These are phyloP conservation scores for Pemphredon lugubris DNA, from an alignment of 2,888 invertebrate genomes.

Conservation along the genomic window DNA sequence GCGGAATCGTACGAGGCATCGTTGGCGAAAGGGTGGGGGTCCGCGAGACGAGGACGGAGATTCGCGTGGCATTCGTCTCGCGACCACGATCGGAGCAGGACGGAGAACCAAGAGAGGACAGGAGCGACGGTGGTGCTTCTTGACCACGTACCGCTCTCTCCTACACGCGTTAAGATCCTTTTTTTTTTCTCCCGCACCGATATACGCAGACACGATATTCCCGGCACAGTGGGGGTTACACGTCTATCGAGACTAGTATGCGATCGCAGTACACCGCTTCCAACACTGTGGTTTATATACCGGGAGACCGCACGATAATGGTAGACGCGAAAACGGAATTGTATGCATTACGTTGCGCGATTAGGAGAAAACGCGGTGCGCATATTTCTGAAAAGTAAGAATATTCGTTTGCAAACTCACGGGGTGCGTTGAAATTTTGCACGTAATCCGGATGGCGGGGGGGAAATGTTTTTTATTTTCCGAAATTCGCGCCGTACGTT, in stretches of 20 bases:
- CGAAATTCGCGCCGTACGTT: too few species aligned
- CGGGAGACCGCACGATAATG: neutral
- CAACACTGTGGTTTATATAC: constrained; percentile 7
- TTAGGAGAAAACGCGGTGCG: neutral
- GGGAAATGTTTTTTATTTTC: too few species aligned
- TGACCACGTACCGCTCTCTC: constrained; percentile 31
- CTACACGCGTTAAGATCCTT: constrained; percentile 36
- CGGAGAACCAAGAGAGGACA: constrained; percentile 42
- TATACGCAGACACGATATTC: constrained; percentile 10
- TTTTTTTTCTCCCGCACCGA: constrained; percentile 21
- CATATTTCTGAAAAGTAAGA: too few species aligned
- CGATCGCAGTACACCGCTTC: constrained; percentile 5
- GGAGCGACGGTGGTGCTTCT: constrained; percentile 29
- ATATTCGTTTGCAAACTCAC: too few species aligned
- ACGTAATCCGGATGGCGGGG: too few species aligned
- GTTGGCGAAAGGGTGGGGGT: constrained; percentile 50
- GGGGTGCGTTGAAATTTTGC: too few species aligned
- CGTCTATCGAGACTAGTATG: neutral
- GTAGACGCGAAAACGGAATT: neutral
- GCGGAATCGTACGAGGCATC: constrained; percentile 44
- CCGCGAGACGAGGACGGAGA: constrained; percentile 68
- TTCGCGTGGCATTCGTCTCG: constrained; percentile 61
- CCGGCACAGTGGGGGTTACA: constrained; percentile 11
- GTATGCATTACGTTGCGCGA: neutral
- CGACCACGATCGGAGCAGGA: constrained; percentile 64